phyloP scores from a whole-genome alignment of 2,113 vertebrate genomes.

The Baryphthengus martii region DNA sequence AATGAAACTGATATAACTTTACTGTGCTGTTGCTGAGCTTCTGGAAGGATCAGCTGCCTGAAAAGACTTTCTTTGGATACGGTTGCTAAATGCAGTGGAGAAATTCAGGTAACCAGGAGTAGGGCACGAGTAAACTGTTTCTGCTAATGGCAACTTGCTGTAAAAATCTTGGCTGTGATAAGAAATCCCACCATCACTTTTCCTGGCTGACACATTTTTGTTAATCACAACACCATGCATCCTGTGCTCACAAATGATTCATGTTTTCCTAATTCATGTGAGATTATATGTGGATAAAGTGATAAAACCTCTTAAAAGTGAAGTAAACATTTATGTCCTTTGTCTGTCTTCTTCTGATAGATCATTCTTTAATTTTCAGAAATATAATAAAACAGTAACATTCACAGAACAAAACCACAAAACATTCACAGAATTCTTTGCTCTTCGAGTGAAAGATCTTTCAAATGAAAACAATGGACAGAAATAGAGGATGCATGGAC shows the following conservation, averaged over 20 bases:
- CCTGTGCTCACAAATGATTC: not conserved
- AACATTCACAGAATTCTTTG: not conserved
- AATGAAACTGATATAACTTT: not conserved
- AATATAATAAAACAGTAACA: not conserved
- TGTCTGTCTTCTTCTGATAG: fast-evolving
- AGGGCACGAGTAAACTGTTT: not conserved
- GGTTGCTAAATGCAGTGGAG: not conserved
- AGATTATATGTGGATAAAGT: not conserved
- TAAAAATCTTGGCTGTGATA: not conserved
- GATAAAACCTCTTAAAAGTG: not conserved
- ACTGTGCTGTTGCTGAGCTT: not conserved
- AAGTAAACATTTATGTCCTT: not conserved
- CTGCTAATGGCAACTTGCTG: not conserved
- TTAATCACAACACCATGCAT: too few species aligned
- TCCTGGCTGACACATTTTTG: not conserved
- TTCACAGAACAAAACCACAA: too few species aligned
- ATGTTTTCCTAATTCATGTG: not conserved
- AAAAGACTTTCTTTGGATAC: not conserved
- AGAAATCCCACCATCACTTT: not conserved
- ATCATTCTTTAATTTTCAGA: not conserved
- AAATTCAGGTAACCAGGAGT: not conserved
- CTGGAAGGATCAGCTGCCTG: not conserved
- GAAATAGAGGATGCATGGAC: not conserved
- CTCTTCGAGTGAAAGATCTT: not conserved
- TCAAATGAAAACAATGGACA: not conserved